Base-by-base conservation (phyloP, 2,797 vertebrate species). In the Trachurus trachurus region DNA sequence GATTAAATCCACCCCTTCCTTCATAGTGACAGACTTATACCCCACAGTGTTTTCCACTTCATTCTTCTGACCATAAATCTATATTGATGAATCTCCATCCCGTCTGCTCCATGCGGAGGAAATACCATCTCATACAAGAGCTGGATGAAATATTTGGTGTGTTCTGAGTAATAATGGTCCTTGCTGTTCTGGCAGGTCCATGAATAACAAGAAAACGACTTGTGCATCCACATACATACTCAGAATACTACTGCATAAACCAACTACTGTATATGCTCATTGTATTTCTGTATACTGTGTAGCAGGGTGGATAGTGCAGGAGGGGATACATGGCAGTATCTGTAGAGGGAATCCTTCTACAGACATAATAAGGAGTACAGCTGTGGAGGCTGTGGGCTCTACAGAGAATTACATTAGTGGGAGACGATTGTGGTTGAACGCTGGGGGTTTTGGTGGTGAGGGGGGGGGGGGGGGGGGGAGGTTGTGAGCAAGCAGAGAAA, bases 91-190 rank as follows among this genome's bases (percentile, higher is more conserved):
- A 77, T 79, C 21, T 67, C 44, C 13, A 37, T 71, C 50, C 47
- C 19, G 45, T 16, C 52, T 22, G 53, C 13, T 0, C 26, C 37
- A 44, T 44, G 47, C 45, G 66, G 47, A 70, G 56, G 70, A 80
- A 86, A 86, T 66, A 50, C 21, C 34, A 37, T 61, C 52, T 67
- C 0, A 1, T 53, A 40, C 76, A 34, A 37, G 69, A 40, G 54
- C 19, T 61, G 57, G 63, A 74, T 78, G 59, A 68, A 80, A 76
- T 68, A 64, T 81, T 60, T 63, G 56, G 1, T 61, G 66, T 52
- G 39, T 56, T 77, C 54, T 76, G 77, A 82, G 81, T 81, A 71
- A 87, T 87, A 71, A 71, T 5, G 77, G 21, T 37, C 53, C 22
- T 64, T 45, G 26, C 62, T 71, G n/a, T 54, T 66, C 15, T 80